Evolutionary conservation across 2,888 invertebrate species (phyloP).

Genomic region (Drosophila colorata): DNA sequence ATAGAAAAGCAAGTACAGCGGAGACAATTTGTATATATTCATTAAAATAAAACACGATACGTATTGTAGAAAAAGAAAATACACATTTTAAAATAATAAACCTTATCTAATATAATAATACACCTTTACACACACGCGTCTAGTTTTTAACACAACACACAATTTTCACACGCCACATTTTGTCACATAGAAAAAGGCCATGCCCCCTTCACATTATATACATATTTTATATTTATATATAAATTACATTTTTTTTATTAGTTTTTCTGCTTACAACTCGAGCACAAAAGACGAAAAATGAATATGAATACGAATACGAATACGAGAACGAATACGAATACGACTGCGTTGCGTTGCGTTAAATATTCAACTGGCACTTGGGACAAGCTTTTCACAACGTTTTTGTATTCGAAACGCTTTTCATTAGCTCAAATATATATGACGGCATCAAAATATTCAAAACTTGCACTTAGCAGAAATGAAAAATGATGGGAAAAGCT

Average conservation of each 20-base stretch:
- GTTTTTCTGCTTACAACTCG: slow-evolving; percentile 40
- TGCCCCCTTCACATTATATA: slow-evolving; percentile 17
- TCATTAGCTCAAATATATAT: slow-evolving; percentile 68
- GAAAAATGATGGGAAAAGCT: slow-evolving; percentile 58
- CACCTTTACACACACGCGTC: slow-evolving; percentile 31
- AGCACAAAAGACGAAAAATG: slow-evolving; percentile 6
- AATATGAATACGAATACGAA: slow-evolving; percentile 16
- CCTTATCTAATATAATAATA: neutral
- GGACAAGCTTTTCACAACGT: slow-evolving; percentile 63
- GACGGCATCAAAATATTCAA: slow-evolving; percentile 59
- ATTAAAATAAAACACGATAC: neutral
- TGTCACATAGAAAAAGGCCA: slow-evolving; percentile 35
- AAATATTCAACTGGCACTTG: slow-evolving; percentile 67
- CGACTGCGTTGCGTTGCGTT: slow-evolving; percentile 68
- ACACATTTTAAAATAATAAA: neutral
- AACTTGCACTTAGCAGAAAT: slow-evolving; percentile 48
- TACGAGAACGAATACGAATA: slow-evolving; percentile 25
- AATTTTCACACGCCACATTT: slow-evolving; percentile 16
- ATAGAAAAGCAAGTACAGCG: neutral
- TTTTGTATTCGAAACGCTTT: slow-evolving; percentile 55
- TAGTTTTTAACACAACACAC: slow-evolving; percentile 10
- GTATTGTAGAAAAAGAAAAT: neutral
- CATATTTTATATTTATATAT: slow-evolving; percentile 21
- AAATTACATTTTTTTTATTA: slow-evolving; percentile 16
- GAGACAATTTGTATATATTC: too few species aligned